These are phyloP conservation scores for Aleiodes testaceus DNA, from an alignment of 2,888 invertebrate species.

Conservation along the genomic window DNA sequence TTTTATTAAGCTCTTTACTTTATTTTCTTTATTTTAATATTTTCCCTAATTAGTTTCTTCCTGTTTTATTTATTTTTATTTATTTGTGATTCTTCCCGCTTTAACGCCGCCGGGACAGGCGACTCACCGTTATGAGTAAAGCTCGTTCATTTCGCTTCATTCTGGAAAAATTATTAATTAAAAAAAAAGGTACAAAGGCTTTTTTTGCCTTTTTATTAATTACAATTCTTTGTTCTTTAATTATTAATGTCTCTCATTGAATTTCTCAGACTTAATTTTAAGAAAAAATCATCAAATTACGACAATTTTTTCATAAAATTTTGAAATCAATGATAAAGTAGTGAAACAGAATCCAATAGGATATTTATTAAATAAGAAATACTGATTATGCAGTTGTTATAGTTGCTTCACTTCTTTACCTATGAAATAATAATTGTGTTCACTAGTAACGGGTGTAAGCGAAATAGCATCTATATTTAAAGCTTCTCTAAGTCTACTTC, in stretches of 20 bases:
- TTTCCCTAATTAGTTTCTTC: neutral
- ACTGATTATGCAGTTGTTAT: too few relatives aligned
- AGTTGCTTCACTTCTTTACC: too few relatives aligned
- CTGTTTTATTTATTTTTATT: slow-evolving; percentile 3
- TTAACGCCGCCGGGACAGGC: slow-evolving; percentile 59
- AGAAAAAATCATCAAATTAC: neutral
- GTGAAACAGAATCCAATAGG: neutral
- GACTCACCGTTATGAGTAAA: slow-evolving; percentile 54
- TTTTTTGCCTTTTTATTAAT: neutral
- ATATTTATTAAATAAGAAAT: too few relatives aligned
- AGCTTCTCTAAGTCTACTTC: slow-evolving; percentile 7
- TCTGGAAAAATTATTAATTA: slow-evolving; percentile 44
- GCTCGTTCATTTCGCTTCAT: slow-evolving; percentile 48
- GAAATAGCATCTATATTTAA: slow-evolving; percentile 14
- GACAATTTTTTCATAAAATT: slow-evolving; percentile 15
- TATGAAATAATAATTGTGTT: slow-evolving; percentile 7
- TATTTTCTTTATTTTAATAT: slow-evolving; percentile 1
- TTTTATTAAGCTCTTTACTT: slow-evolving; percentile 47
- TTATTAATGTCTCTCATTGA: neutral
- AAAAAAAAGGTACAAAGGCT: neutral
- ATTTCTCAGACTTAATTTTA: neutral
- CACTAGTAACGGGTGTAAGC: slow-evolving; percentile 28
- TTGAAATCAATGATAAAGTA: neutral
- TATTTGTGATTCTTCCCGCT: slow-evolving; percentile 49
- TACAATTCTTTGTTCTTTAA: neutral